Base-by-base conservation (phyloP, 2,113 vertebrate species). In the Corydoras sp. region DNA sequence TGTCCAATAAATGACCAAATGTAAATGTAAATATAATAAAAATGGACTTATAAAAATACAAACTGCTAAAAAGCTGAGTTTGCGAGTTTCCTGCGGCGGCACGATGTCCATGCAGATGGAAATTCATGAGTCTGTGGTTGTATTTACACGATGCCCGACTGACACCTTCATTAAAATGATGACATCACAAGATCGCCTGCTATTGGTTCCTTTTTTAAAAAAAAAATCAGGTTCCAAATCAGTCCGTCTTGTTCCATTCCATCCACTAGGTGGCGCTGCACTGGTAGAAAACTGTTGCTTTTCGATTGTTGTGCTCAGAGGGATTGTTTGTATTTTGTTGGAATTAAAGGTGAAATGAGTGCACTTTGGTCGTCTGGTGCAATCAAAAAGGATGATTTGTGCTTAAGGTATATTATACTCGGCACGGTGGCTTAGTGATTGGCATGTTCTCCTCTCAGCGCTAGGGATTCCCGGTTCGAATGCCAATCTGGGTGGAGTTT, bases 31-130 rank as follows among this genome's bases (percentile, higher is more conserved):
- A 86, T 24, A 88, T 93, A 93, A 93, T 91, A 95, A 95, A 93
- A 90, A 94, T 93, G 92, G 88, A 92, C 89, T 92, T 95, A 95
- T 94, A 94, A 95, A 95, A 77, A 95, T 95, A 95, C 93, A 95
- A 95, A 95, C 94, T 90, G 84, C 93, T 93, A 94, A 93, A 94
- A 95, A 94, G 90, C 93, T 94, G 89, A 87, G 88, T 89, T 63
- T 68, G 62, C 29, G 87, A 88, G 88, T 87, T 83, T 79, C 90
- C 90, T 74, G 82, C 76, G 75, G 88, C 90, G 92, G 91, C 86
- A 91, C 92, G 86, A 81, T 89, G 88, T 91, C 93, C 93, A 95
- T 95, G 93, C 93, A 95, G 90, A 91, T 85, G 90, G 91, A 93
- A 90, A 89, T 86, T 91, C 86, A 89, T 69, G 56, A 56, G 54